Evolutionary conservation across 2,797 vertebrate species (phyloP).

Genomic region (Phoebastria nigripes): DNA sequence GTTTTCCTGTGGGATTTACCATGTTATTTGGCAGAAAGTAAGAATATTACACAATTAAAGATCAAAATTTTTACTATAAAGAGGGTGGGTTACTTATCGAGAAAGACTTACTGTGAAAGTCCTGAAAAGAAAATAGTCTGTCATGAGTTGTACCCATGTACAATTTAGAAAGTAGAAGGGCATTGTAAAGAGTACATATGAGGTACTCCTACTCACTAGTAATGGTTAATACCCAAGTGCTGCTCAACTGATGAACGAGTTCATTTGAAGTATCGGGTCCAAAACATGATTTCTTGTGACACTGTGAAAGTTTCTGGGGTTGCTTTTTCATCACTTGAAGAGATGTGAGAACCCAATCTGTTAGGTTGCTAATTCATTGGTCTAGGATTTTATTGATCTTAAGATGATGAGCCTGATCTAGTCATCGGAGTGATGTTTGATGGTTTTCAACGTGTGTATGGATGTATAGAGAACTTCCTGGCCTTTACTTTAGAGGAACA

Average conservation of each 20-base stretch:
- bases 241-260: background rate
- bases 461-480: background rate
- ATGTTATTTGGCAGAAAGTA: background rate
- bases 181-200: background rate
- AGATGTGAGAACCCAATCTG: background rate
- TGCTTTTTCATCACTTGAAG: background rate
- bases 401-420: background rate
- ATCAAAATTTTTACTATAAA: background rate
- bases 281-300: background rate
- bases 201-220: background rate
- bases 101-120: background rate
- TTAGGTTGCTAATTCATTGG: background rate
- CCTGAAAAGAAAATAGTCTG: background rate
- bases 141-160: background rate
- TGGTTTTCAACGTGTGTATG: background rate
- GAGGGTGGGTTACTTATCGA: background rate
- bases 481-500: background rate
- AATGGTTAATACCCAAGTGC: background rate
- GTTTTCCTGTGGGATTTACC: background rate
- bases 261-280: rapidly evolving
- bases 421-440: background rate
- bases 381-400: background rate
- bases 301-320: background rate
- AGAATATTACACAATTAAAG: background rate
- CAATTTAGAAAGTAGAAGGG: background rate